A percentile compares a stretch with the other conserved stretches of the same genome.
These are phyloP conservation scores for Kobus ellipsiprymnus DNA, from an alignment of 2,113 vertebrate genomes.

Conservation along the genomic window DNA sequence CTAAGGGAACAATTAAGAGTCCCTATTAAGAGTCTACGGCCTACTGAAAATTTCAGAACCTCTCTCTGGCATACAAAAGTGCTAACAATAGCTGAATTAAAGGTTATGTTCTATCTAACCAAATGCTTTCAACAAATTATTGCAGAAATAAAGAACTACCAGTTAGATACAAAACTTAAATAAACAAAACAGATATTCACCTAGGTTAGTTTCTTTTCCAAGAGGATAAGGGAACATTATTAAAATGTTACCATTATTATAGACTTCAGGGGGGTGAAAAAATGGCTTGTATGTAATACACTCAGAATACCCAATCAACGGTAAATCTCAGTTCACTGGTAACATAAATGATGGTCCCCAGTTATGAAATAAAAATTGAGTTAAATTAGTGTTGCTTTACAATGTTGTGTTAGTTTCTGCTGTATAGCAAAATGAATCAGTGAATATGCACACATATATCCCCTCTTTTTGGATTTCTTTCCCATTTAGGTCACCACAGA, in stretches of 20 bases:
- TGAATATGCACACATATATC: not conserved
- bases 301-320: conserved; percentile 55
- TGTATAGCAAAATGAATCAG: not conserved
- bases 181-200: conserved; percentile 56
- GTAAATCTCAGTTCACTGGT: conserved; percentile 15
- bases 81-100: conserved; percentile 94
- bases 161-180: conserved; percentile 60
- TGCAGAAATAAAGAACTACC: conserved; percentile 74
- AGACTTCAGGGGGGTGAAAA: not conserved
- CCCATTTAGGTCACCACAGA: not conserved
- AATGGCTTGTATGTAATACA: not conserved
- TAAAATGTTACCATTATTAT: not conserved
- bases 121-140: conserved; percentile 87
- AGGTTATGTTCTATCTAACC: conserved; percentile 89
- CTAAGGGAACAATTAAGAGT: conserved; percentile 77
- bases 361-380: conserved; percentile 50
- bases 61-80: conserved; percentile 88
- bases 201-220: conserved; percentile 23
- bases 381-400: not conserved
- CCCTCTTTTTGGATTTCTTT: not conserved
- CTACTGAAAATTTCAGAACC: conserved; percentile 77
- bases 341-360: conserved; percentile 49
- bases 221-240: not conserved
- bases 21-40: conserved; percentile 59
- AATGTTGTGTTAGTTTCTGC: not conserved